Evolutionary conservation across 2,888 invertebrate genomes (phyloP), one percentile per base, ranked within the genome.

Genomic region (Epistrophella euchroma): DNA sequence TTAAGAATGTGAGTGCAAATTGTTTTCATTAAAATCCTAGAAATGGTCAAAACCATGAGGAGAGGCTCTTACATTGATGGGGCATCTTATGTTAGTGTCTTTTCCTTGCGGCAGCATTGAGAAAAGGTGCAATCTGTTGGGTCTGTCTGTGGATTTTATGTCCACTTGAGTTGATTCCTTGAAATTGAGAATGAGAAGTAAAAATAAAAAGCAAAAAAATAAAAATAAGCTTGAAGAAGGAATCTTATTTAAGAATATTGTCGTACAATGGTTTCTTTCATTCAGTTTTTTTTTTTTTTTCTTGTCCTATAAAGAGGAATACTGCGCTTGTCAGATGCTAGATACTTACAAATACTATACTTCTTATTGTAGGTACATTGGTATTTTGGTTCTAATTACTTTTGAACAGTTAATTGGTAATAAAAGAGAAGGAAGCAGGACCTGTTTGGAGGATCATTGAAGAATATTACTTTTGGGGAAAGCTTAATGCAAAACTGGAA

Each of bases 1-100:
- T 78, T 74, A 43, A 64, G 56, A 58, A 72, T 81, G 77, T 81
- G 81, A 81, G 80, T 86, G 85, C 77, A 86, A 81, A 86, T 86
- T 86, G 85, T 81, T 81, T 86, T 81, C 81, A 77, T 86, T 81
- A 86, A 81, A 86, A 70, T 70, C 68, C 45, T 68, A 45, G 47
- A 80, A 84, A 76, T 70, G 74, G 70, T 70, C 62, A 78, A 73
- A 73, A 68, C 68, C 50, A 68, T 52, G 52, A 43, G 43, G 22
- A 62, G 43, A 40, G 52, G 52, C 43, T 62, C 13, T 17, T 56
- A 52, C n/a, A 37, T 13, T 37, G 50, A 62, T 19, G 45, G 50
- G 73, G 5, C 28, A 35, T 74, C 35, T 68, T 74, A 62, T 62
- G 40, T 32, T 71, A 15, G 37, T 68, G 66, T 50, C 50, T 68